A percentile compares a stretch with the other conserved stretches of the same genome.
phyloP scores from a whole-genome alignment of 2,113 vertebrate species.

The Tetrao urogallus region DNA sequence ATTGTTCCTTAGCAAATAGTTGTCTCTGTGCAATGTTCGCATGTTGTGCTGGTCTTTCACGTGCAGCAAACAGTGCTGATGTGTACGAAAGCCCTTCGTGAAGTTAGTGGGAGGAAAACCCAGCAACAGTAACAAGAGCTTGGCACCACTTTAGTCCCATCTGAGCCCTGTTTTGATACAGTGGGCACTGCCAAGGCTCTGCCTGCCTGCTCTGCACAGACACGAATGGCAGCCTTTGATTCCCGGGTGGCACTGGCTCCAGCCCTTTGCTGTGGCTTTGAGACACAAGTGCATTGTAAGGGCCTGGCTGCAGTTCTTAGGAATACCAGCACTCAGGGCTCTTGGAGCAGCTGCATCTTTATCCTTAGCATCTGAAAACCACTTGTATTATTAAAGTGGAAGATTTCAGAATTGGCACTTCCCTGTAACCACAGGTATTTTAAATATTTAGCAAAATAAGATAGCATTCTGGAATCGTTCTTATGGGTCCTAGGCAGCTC shows the following conservation, averaged over 20 bases:
- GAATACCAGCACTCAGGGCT: conserved; percentile 14
- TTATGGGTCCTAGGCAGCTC: neutral
- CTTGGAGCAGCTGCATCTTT: conserved; percentile 47
- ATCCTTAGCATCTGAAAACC: conserved; percentile 55
- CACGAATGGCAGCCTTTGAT: conserved; percentile 12
- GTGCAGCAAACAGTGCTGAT: neutral
- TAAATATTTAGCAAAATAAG: conserved; percentile 57
- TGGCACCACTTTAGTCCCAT: neutral
- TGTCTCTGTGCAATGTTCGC: neutral
- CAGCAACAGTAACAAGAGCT: neutral
- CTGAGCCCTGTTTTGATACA: neutral
- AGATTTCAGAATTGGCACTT: conserved; percentile 57
- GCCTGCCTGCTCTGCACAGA: neutral
- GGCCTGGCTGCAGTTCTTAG: conserved; percentile 53
- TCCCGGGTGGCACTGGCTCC: neutral
- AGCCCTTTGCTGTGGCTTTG: conserved; percentile 50
- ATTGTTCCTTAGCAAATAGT: neutral
- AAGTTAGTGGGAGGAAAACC: neutral
- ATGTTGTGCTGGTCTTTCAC: neutral
- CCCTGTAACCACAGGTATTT: conserved; percentile 59
- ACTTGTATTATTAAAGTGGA: conserved; percentile 48
- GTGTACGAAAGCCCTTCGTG: accelerated
- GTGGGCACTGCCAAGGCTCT: neutral
- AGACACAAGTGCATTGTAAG: conserved; percentile 36
- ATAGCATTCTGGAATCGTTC: neutral